Base-by-base conservation (phyloP, 2,888 invertebrate species). In the Patella ulyssiponensis region DNA sequence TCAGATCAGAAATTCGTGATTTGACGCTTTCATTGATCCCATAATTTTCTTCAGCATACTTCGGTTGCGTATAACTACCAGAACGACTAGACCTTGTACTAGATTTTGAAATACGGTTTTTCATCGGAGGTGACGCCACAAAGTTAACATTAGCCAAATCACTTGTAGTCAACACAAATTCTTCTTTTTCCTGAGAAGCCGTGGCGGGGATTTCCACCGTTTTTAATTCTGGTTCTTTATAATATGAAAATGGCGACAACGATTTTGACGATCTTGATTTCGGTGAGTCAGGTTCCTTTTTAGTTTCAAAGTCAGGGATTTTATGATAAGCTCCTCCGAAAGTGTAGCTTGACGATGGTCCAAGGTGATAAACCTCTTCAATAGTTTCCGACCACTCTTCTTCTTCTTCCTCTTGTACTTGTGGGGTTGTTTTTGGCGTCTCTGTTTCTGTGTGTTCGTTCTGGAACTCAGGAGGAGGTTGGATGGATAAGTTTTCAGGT, bases 91-190 rank as follows among this genome's bases (percentile, higher is more conserved):
- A 20, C 11, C 64, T 11, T 64, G 12, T 2, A 71, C 71, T 71
- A 51, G 71, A 53, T 44, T 56, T 44, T 44, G 33, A 76, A 44
- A 17, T 54, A 54, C 23, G 23, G 33, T 69, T 71, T 15, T 70
- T 54, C 52, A 33, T 54, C 15, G 44, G 20, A 9, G 44, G 27
- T 14, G 44, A 27, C 53, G 81, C 77, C 70, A 80, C 70, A 69
- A 82, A 56, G 53, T 72, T 79, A 5, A 82, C 79, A 77, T 72
- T 79, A 27, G 80, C 75, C 53, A 88, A 81, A 71, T 89, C 88
- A 74, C 87, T 86, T n/a, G 82, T 79, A 17, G 88, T 85, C 52
- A 89, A 80, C n/a, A 89, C 84, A 85, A 89, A 88, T 76, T 86
- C 86, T 75, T 88, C 88, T 70, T 87, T 87, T 69, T 76, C 76